A percentile compares a stretch with the other conserved stretches of the same genome.
These are phyloP conservation scores for Andricus grossulariae DNA, from an alignment of 1,140 invertebrate species.

Conservation along the genomic window DNA sequence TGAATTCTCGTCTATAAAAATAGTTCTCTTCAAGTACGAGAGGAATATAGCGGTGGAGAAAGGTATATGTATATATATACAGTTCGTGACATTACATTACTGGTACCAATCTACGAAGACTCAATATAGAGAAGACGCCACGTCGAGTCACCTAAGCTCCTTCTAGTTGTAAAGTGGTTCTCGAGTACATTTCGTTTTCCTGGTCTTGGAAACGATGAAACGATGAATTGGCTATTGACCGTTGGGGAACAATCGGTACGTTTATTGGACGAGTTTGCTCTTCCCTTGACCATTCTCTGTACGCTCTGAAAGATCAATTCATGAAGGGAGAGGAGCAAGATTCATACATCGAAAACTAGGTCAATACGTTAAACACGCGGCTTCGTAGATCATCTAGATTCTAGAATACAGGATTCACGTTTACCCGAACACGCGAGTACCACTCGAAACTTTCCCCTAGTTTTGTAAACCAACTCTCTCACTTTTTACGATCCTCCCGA, in stretches of 20 bases:
- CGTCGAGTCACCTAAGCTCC: not conserved
- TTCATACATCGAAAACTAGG: not conserved
- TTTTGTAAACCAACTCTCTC: conserved; percentile 42
- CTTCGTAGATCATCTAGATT: not conserved
- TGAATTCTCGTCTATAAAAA: too few species aligned
- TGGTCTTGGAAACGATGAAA: not conserved
- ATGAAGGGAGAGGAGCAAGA: not conserved
- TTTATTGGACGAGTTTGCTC: conserved; percentile 10
- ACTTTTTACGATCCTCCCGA: not conserved
- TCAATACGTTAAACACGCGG: not conserved
- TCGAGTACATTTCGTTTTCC: conserved; percentile 5
- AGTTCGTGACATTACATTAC: too few species aligned
- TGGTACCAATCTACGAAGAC: too few species aligned
- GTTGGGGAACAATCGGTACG: not conserved
- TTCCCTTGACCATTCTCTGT: not conserved
- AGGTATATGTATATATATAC: too few species aligned
- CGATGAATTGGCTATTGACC: conserved; percentile 8
- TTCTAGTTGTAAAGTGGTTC: not conserved
- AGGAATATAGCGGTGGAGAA: too few species aligned
- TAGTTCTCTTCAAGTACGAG: too few species aligned
- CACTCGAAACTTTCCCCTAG: conserved; percentile 41
- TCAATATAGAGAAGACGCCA: too few species aligned
- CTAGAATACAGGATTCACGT: not conserved
- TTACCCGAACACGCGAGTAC: conserved; percentile 11
- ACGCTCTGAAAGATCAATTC: not conserved